Evolutionary conservation across 2,888 invertebrate species (phyloP).

Genomic region (Anagyrus pseudococci): DNA sequence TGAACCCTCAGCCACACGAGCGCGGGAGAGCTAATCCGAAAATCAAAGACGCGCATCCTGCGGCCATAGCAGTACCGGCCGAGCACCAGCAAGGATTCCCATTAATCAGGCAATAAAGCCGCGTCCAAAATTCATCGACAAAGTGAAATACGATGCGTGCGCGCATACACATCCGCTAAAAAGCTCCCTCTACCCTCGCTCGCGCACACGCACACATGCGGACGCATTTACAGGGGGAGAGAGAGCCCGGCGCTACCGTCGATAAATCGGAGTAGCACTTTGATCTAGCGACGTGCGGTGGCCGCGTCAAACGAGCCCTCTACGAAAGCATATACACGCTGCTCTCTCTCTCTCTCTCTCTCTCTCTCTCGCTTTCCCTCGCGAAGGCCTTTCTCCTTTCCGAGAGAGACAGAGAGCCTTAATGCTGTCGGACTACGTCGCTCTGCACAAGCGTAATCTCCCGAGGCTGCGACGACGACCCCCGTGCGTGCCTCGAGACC

Average conservation of each 20-base stretch:
- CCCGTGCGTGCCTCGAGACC: conserved; percentile 20
- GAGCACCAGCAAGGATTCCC: conserved; percentile 1
- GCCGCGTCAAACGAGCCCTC: conserved; percentile 27
- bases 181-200: conserved; percentile 5
- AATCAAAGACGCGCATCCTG: too few species aligned
- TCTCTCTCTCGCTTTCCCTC: not conserved
- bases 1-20: too few species aligned
- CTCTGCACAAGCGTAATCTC: not conserved
- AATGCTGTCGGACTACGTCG: too few species aligned
- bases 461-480: not conserved
- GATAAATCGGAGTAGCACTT: conserved; percentile 25
- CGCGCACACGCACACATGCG: not conserved
- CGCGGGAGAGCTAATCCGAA: too few species aligned
- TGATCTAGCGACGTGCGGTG: conserved; percentile 18
- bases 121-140: conserved; percentile 14
- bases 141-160: conserved; percentile 31
- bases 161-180: conserved; percentile 14
- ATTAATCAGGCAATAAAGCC: conserved; percentile 23
- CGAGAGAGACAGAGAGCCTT: too few species aligned
- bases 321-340: not conserved
- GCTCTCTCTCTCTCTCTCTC: not conserved
- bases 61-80: not conserved
- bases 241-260: too few species aligned
- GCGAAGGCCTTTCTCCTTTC: too few species aligned
- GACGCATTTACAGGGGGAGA: too few species aligned